Conservation (phyloP, 2,888 invertebrate species). For the Drosophila testacea region DNA sequence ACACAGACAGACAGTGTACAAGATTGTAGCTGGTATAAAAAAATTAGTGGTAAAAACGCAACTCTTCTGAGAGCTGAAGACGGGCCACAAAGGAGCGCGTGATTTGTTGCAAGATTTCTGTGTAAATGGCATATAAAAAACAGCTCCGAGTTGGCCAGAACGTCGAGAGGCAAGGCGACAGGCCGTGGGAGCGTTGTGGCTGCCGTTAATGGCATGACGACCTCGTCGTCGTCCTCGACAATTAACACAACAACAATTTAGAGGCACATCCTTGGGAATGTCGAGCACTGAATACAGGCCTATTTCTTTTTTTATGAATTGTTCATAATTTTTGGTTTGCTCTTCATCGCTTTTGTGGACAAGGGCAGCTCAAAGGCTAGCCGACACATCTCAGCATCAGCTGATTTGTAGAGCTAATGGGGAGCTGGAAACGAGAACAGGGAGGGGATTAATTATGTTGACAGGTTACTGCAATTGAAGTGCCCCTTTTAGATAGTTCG, state of each 20-base stretch:
- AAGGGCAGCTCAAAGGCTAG: constrained; percentile 52
- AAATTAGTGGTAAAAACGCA: constrained; percentile 62
- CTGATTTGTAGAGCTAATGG: constrained; percentile 57
- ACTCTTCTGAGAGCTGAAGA: constrained; percentile 32
- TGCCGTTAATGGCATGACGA: constrained; percentile 66
- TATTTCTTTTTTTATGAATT: constrained; percentile 70
- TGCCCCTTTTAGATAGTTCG: constrained; percentile 26
- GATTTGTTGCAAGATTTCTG: constrained; percentile 80
- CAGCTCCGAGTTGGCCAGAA: constrained; percentile 16
- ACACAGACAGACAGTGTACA: constrained; percentile 30
- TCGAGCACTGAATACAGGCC: constrained; percentile 59
- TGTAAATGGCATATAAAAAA: constrained; percentile 79
- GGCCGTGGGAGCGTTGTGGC: constrained; percentile 71
- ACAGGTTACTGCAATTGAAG: constrained; percentile 69
- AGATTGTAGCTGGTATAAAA: constrained; percentile 9
- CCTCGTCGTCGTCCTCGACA: constrained; percentile 47
- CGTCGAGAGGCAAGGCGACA: constrained; percentile 44
- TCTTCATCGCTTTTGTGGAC: constrained; percentile 46
- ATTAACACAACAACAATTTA: constrained; percentile 72
- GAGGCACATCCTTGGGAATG: constrained; percentile 72
- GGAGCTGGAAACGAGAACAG: constrained; percentile 8
- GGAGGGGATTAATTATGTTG: constrained; percentile 73
- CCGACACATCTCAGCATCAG: constrained; percentile 60
- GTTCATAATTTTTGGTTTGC: constrained; percentile 60
- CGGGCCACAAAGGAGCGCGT: constrained; percentile 66